Percentiles rank a stretch among this genome's conserved stretches.
These are phyloP conservation scores for Zoanthus solanderi DNA, from an alignment of 92 coral and sea anemone genomes.

Conservation along the genomic window DNA sequence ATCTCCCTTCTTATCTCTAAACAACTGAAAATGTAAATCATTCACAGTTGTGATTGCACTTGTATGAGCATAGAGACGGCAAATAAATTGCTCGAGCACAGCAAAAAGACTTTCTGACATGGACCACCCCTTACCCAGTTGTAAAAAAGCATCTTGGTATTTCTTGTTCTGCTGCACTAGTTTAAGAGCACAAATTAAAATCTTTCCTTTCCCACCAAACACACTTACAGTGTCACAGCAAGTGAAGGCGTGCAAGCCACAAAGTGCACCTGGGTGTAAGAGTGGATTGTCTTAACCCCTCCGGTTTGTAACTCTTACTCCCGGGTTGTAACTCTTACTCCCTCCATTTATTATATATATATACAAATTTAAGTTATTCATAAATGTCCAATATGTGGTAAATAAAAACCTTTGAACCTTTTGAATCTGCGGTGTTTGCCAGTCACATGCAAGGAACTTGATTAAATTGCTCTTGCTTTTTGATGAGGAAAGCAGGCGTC, in stretches of 20 bases:
- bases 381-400: too few relatives aligned
- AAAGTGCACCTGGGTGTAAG: slow-evolving; percentile 23
- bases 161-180: slow-evolving; percentile 39
- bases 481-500: neutral
- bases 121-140: slow-evolving; percentile 55
- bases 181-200: slow-evolving; percentile 50
- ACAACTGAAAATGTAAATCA: slow-evolving; percentile 56
- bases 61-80: slow-evolving; percentile 48
- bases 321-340: too few relatives aligned
- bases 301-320: too few relatives aligned
- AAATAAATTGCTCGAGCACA: slow-evolving; percentile 53
- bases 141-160: slow-evolving; percentile 27
- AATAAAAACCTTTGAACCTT: too few relatives aligned
- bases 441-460: slow-evolving; percentile 56
- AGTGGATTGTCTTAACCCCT: too few relatives aligned
- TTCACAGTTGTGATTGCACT: slow-evolving; percentile 51
- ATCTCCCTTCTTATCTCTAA: slow-evolving; percentile 67
- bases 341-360: too few relatives aligned
- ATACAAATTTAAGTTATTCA: too few relatives aligned
- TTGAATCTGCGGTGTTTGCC: slow-evolving; percentile 9
- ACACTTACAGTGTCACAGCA: slow-evolving; percentile 69
- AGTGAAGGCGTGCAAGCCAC: slow-evolving; percentile 62
- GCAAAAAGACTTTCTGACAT: slow-evolving; percentile 47
- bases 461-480: slow-evolving; percentile 49
- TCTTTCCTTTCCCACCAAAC: slow-evolving; percentile 62